Base-by-base conservation (phyloP, 2,113 vertebrate species). In the Panurus biarmicus region DNA sequence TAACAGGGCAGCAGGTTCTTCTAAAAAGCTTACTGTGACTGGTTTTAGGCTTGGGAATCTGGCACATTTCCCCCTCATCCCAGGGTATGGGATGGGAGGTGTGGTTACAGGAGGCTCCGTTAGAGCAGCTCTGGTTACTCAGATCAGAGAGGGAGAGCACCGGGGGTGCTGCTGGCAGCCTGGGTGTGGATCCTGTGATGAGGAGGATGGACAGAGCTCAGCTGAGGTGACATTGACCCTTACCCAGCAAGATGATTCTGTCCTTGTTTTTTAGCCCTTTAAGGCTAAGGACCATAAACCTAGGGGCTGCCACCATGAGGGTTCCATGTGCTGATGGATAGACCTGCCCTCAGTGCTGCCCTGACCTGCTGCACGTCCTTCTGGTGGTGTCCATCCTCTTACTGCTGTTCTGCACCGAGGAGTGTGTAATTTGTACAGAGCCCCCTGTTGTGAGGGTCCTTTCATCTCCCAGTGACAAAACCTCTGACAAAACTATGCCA, bases 391-490 rank as follows among this genome's bases (percentile, higher is more conserved):
- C 53, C 50, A 2, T 64, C 74, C 79, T 73, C 40, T 42, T 36
- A 0, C 18, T 70, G 75, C 33, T 2, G 0, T 40, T 31, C 31
- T 25, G 29, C 3, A 9, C 62, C 38, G 45, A 16, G 5, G 16
- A 21, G 20, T 4, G n/a, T 16, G 64, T n/a, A n/a, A n/a, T 7
- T 6, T 19, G 42, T 12, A 5, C 48, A 23, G 33, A 85, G 33
- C 35, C n/a, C 51, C 28, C 73, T 45, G 7, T 33, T 53, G 47
- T 10, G 65, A 38, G 69, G n/a, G 45, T 29, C 35, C 42, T 88
- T 64, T 61, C 22, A 17, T 40, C 53, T 72, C 29, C 28, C 28
- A 5, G 22, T 10, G 40, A 53, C 36, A 76, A 67, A 94, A 64
- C 16, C 50, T 80, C 48, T 40, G 48, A 19, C 33, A n/a, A 47